Percentiles rank a stretch among this genome's conserved stretches.
Evolutionary conservation across 2,888 invertebrate species (phyloP).

Genomic region (Perdita meconis): DNA sequence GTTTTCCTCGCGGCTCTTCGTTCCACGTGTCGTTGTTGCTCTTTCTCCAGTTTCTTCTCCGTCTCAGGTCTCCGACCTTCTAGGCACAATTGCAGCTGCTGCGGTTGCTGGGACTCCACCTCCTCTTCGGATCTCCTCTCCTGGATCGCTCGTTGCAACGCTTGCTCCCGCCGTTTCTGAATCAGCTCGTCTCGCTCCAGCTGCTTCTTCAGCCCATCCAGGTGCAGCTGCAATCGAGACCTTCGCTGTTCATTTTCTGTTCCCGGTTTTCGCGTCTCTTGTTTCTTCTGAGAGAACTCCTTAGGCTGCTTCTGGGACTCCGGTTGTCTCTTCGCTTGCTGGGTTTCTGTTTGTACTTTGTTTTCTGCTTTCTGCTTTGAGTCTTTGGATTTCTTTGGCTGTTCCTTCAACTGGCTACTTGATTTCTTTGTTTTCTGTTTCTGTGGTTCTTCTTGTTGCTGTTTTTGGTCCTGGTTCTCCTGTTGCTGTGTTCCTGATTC

Average conservation of each 20-base stretch:
- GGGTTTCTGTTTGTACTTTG: not conserved
- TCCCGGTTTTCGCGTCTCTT: constrained; percentile 12
- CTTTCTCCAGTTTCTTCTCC: not conserved
- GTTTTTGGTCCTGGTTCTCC: too few species aligned
- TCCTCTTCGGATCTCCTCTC: constrained; percentile 32
- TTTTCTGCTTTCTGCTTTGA: not conserved
- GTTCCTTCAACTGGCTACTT: not conserved
- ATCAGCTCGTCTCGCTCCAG: constrained; percentile 20
- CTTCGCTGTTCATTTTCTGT: constrained; percentile 27
- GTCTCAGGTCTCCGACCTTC: constrained; percentile 22
- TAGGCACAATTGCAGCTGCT: constrained; percentile 34
- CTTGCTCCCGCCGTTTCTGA: constrained; percentile 29
- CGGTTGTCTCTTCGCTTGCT: not conserved
- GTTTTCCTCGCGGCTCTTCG: constrained; percentile 11
- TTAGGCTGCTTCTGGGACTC: not conserved
- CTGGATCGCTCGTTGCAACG: constrained; percentile 21
- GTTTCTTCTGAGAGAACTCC: not conserved
- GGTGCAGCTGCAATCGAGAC: constrained; percentile 28
- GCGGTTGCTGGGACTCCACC: constrained; percentile 22
- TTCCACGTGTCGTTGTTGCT: constrained; percentile 7
- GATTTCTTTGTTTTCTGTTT: constrained; percentile 18
- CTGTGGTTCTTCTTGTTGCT: constrained; percentile 26
- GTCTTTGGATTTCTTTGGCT: constrained; percentile 3
- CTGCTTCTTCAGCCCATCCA: constrained; percentile 20
- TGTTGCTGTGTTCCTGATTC: too few species aligned